Evolutionary conservation across 2,113 vertebrate genomes (phyloP).

Genomic region (Solenodon paradoxus): DNA sequence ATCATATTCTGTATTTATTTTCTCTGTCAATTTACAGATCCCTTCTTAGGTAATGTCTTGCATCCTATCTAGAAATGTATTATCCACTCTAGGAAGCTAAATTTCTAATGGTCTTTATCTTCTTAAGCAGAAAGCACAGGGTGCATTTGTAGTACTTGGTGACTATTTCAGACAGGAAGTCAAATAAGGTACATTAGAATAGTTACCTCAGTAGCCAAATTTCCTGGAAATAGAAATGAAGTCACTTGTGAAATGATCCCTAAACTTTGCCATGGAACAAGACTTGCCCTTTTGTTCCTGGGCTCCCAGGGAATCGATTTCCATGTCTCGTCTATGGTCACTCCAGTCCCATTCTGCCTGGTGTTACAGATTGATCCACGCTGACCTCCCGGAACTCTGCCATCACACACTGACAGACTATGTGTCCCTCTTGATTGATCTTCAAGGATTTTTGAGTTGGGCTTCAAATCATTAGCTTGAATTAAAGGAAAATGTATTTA

Average conservation of each 20-base stretch:
- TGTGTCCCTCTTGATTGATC: background rate
- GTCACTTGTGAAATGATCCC: background rate
- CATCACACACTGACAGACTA: background rate
- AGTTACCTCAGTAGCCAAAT: background rate
- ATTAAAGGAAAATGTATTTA: background rate
- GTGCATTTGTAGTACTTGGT: background rate
- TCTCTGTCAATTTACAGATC: background rate
- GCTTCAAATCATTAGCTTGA: constrained; percentile 1
- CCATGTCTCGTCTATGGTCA: background rate
- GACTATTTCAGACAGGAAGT: background rate
- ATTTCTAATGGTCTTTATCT: background rate
- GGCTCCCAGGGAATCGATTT: background rate
- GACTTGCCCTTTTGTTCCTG: background rate
- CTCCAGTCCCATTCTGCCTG: background rate
- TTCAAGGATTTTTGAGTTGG: background rate
- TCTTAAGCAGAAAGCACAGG: background rate
- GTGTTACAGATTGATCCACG: background rate
- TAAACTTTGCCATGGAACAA: background rate
- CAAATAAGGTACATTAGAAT: background rate
- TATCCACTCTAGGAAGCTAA: background rate
- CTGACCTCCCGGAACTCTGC: background rate
- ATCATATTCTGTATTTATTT: background rate
- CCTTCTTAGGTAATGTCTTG: background rate
- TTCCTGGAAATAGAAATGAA: background rate
- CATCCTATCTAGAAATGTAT: background rate